Evolutionary conservation across 2,113 vertebrate genomes (phyloP).

Genomic region (Lichenostomus cassidix): DNA sequence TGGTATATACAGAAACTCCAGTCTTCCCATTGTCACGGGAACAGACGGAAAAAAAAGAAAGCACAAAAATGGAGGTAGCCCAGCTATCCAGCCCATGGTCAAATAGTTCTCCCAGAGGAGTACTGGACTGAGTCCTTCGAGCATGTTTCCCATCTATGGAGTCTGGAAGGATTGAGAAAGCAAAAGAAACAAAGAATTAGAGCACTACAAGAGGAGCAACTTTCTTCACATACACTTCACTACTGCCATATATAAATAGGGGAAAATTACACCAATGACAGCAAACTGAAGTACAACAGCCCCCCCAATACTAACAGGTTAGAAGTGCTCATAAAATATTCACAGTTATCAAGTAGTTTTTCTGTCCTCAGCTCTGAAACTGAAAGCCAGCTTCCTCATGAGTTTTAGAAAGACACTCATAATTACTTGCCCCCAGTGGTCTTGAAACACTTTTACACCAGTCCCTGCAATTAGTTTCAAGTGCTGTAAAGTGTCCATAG

Average conservation of each 20-base stretch:
- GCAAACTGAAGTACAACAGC: not conserved
- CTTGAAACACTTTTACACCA: not conserved
- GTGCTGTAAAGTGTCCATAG: not conserved
- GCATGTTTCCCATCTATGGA: slow-evolving; percentile 74
- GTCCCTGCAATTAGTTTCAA: not conserved
- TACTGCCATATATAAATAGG: not conserved
- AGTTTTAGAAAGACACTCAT: not conserved
- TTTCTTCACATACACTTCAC: not conserved
- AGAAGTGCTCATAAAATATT: not conserved
- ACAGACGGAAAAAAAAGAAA: slow-evolving; percentile 73
- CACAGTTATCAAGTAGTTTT: not conserved
- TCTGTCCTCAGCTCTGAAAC: not conserved
- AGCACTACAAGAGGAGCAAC: not conserved
- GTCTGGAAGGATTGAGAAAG: slow-evolving; percentile 37
- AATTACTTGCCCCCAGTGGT: not conserved
- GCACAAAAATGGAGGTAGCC: slow-evolving; percentile 69
- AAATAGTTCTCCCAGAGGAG: slow-evolving; percentile 71
- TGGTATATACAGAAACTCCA: slow-evolving; percentile 60
- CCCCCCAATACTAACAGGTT: not conserved
- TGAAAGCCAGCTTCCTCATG: not conserved
- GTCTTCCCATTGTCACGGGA: slow-evolving; percentile 51
- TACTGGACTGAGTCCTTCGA: slow-evolving; percentile 73
- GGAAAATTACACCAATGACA: not conserved
- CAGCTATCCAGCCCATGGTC: slow-evolving; percentile 76
- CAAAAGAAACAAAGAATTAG: not conserved